A percentile compares a stretch with the other conserved stretches of the same genome.
Conservation (phyloP, 1,140 invertebrate species). For the Ceratina australensis region DNA sequence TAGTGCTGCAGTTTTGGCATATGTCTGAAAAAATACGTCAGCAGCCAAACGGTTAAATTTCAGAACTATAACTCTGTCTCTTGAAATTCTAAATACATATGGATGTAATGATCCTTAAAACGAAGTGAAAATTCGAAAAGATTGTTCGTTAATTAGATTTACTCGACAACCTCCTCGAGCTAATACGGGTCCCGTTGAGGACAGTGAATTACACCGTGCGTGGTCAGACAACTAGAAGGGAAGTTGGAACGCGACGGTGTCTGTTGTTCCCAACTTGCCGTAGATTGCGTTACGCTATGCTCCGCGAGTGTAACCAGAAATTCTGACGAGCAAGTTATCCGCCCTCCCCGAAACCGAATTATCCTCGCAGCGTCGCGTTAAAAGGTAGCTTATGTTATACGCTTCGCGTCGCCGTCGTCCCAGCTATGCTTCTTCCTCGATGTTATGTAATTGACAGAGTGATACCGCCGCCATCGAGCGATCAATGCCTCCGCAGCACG, state of each 20-base stretch:
- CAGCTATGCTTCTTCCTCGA: slow-evolving; percentile 35
- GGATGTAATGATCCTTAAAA: too few species aligned
- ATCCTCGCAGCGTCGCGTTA: slow-evolving; percentile 16
- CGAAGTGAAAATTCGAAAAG: too few species aligned
- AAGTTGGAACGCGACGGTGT: neutral
- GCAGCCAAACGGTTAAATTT: too few species aligned
- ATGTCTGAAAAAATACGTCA: too few species aligned
- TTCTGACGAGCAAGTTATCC: slow-evolving; percentile 45
- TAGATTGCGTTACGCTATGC: slow-evolving; percentile 5
- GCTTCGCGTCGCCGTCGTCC: slow-evolving; percentile 33
- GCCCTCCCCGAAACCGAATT: slow-evolving; percentile 45
- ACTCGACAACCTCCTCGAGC: too few species aligned
- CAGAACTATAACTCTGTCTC: too few species aligned
- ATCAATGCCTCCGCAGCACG: slow-evolving; percentile 30
- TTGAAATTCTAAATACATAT: too few species aligned
- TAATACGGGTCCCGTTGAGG: neutral
- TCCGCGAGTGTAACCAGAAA: slow-evolving; percentile 5
- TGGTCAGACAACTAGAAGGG: slow-evolving; percentile 29
- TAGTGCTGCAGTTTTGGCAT: too few species aligned
- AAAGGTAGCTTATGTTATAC: slow-evolving; percentile 22
- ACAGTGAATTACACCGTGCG: slow-evolving; percentile 15
- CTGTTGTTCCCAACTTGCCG: neutral
- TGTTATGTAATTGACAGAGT: slow-evolving; percentile 54
- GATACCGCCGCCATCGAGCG: slow-evolving; percentile 33
- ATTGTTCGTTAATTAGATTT: too few species aligned